Base-by-base conservation (phyloP, 2,888 invertebrate species). In the Ophion ellenae region DNA sequence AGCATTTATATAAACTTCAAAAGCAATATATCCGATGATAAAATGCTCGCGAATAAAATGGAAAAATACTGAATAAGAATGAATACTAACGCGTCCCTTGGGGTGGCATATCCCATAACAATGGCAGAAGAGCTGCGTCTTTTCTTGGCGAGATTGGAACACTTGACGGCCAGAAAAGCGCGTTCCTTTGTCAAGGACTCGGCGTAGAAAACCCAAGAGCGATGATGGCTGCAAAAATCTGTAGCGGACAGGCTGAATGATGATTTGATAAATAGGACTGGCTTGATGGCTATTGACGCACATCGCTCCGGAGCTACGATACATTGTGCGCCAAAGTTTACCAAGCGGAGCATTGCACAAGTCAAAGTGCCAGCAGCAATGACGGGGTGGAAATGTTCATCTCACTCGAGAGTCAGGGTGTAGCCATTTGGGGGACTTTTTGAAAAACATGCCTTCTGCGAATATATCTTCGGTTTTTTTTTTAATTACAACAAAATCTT, bases 221-320 rank as follows among this genome's bases (percentile, higher is more conserved):
- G 94, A 91, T 94, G 94, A 89, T 95, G 95, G 81, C 95, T 95
- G 91, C 95, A 95, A 88, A 94, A 94, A 84, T 95, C 95, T 95
- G 89, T 70, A 77, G 82, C 53, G 64, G 9, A 74, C 17, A 79
- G 9, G 17, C 20, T 63, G 66, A 59, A 69, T 81, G 20, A 74
- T 53, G 11, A n/a, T 83, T 47, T n/a, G 11, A 67, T 66, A 20
- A 67, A 77, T 36, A 36, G 57, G 36, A 4, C 9, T 17, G 32
- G 57, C 57, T 67, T n/a, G 32, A 64, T 64, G 17, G 17, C 32
- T 67, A 24, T 47, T 45, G 28, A 11, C n/a, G 20, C 24, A 17
- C 47, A 11, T 17, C 17, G 40, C n/a, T 57, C 9, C 28, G 1
- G 10, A 3, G 3, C 17, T 28, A 5, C n/a, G 28, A 6, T 7